These are phyloP conservation scores for Actinia tenebrosa DNA, from an alignment of 64 coral and sea anemone genomes.

Conservation along the genomic window DNA sequence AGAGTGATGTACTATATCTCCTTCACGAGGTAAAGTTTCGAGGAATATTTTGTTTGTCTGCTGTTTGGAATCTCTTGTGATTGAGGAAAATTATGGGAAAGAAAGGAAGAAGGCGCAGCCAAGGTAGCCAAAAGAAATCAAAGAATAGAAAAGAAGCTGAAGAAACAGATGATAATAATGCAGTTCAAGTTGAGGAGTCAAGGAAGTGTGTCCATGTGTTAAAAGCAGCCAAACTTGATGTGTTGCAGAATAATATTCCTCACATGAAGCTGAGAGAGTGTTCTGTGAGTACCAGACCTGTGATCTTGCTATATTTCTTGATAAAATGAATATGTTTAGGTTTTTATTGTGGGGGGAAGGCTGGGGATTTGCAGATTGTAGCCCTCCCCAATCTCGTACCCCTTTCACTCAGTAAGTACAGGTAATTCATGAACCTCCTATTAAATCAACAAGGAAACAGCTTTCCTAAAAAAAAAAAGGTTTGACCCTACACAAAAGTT, in stretches of 20 bases:
- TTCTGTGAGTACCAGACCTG: constrained; percentile 45
- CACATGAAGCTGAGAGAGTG: constrained; percentile 74
- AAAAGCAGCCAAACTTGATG: constrained; percentile 50
- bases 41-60: not conserved
- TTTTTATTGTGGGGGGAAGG: no score
- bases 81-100: not conserved
- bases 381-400: no score
- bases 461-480: no score
- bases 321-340: no score
- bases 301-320: not conserved
- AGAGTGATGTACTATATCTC: no score
- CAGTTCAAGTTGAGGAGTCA: constrained; percentile 7
- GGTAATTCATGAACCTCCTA: no score
- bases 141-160: not conserved
- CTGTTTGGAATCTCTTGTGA: not conserved
- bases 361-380: no score
- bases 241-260: constrained; percentile 62
- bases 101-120: not conserved
- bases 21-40: not conserved
- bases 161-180: not conserved
- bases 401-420: no score
- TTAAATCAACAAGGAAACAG: no score
- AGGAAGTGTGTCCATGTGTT: constrained; percentile 60
- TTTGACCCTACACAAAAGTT: no score
- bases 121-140: not conserved